Evolutionary conservation across 2,113 vertebrate genomes (phyloP).

Genomic region (Tachuris rubrigastra): DNA sequence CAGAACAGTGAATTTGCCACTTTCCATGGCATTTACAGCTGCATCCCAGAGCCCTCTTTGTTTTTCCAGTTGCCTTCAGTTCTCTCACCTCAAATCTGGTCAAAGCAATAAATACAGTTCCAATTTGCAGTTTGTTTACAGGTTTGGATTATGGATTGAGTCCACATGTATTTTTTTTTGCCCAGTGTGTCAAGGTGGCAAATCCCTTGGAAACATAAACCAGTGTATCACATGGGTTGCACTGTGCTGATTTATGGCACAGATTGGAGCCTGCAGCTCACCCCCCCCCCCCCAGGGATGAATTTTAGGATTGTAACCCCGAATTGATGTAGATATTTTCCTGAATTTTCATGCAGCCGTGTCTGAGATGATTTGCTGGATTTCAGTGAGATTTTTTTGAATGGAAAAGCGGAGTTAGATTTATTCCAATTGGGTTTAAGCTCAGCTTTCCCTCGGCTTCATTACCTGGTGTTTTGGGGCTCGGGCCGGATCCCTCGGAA

Average conservation of each 20-base stretch:
- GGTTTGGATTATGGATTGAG: neutral
- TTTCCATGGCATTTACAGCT: neutral
- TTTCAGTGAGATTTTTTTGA: neutral
- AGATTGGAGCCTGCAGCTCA: neutral
- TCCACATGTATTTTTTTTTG: neutral
- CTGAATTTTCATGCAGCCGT: neutral
- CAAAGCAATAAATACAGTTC: neutral
- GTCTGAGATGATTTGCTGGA: neutral
- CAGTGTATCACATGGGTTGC: rapidly evolving
- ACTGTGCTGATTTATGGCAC: neutral
- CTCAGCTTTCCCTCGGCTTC: neutral
- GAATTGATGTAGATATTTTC: neutral
- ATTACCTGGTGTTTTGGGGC: neutral
- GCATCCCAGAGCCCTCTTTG: neutral
- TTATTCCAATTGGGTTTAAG: neutral
- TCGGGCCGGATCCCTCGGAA: neutral
- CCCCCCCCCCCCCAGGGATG: neutral
- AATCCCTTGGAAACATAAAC: neutral
- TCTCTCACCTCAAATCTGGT: neutral
- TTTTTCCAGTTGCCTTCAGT: neutral
- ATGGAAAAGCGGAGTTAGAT: neutral
- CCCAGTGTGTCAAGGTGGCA: neutral
- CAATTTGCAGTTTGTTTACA: neutral
- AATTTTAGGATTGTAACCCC: neutral
- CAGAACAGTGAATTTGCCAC: neutral